Evolutionary conservation across 2,888 invertebrate species (phyloP), one percentile per base, ranked within the genome.

Genomic region (Drosophila barbarae): DNA sequence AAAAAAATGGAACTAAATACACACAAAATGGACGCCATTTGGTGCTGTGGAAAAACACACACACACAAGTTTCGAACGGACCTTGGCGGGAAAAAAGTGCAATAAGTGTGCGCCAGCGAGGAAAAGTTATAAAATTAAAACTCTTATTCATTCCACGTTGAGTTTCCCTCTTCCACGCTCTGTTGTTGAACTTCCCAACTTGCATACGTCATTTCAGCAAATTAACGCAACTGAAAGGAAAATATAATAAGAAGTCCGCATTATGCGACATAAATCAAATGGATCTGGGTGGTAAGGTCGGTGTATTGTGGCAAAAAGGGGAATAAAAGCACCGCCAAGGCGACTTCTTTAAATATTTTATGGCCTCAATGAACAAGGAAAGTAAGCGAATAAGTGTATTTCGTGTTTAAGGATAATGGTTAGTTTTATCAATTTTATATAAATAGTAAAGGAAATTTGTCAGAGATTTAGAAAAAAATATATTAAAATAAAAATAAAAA

Each of bases 261-360:
- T 77, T 69, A 75, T 56, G 66, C 69, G 49, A 56, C 75, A 73
- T 74, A 76, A 80, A 80, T 79, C 71, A 80, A 68, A 71, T 21
- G 72, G 59, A 23, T 52, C 9, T 10, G 36, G 30, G 52, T 53
- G n/a, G 9, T 23, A 30, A 13, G 41, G 15, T 1, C n/a, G 49
- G 21, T 8, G 35, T 47, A 21, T 32, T 47, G 32, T 32, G 32
- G 13, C 5, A 2, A 21, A 46, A 12, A 18, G 49, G n/a, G 15
- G 35, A n/a, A 41, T 21, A 18, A 51, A 39, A 18, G 13, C 18
- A 18, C 18, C 28, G 30, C 57, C 47, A 66, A 41, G 46, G 61
- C 52, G 65, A 60, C 54, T 73, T 59, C 23, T 71, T 68, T 61
- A 44, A 64, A 50, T 38, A 60, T 41, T 69, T 63, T 9, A 39